Evolutionary conservation across 2,888 invertebrate species (phyloP), one percentile per base, ranked within the genome.

Genomic region (Xylota sylvarum): DNA sequence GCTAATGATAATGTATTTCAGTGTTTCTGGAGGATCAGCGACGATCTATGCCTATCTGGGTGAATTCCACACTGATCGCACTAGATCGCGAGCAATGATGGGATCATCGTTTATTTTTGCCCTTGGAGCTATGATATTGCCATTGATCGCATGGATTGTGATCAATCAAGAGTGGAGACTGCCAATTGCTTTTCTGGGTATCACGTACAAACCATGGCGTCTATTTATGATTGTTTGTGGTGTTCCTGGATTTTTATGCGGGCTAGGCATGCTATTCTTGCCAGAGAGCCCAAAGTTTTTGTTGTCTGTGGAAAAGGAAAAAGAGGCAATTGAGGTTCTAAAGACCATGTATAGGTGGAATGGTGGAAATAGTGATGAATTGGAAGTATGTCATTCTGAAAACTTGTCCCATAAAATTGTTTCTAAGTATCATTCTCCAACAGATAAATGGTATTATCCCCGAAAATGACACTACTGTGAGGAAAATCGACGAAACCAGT

Each of bases 1-100:
- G 1, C 17, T 60, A 27, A 65, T 55, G 19, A 12, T 14, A 2
- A 17, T 52, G 2, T 67, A 0, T 69, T 85, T n/a, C 64, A 92
- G 92, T 81, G 89, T 91, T 64, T 91, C 91, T 14, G 94, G 93
- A 14, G 92, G 93, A 12, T 93, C 94, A 4, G 93, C 93, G 1
- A 93, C 93, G 17, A 92, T 93, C 12, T 94, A 93, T 87, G 93
- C 93, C 1, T 94, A 93, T 88, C 90, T 93, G 14, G 93, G 94
- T 4, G 94, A 94, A 90, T 94, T 94, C 87, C 94, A 94, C 82
- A 92, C 92, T 64, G 90, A 92, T 69, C 90, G 90, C 35, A 91
- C 92, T 30, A 91, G 94, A 10, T 92, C 94, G 1, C 93, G 93
- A 89, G 92, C 91, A 12, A 90, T 92, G 48, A 90, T 92, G 90